These are phyloP conservation scores for Rotaria socialis DNA, from an alignment of 2,888 invertebrate species.

Conservation along the genomic window DNA sequence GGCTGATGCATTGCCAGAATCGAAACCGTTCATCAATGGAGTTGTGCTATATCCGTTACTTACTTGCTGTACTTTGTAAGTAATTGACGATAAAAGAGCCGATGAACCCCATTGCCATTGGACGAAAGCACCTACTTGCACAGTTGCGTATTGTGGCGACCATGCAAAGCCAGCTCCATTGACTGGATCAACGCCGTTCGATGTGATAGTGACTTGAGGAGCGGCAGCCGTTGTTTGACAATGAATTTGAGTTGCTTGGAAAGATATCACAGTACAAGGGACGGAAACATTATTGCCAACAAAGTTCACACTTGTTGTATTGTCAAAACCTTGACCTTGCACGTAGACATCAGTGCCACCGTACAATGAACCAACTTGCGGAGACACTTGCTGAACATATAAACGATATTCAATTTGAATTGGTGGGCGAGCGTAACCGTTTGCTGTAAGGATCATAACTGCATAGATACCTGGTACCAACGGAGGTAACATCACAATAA, in stretches of 20 bases:
- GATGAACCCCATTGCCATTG: constrained; percentile 48
- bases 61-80: constrained; percentile 47
- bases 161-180: background rate
- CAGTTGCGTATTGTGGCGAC: constrained; percentile 13
- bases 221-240: background rate
- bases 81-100: constrained; percentile 36
- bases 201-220: background rate
- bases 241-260: background rate
- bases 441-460: background rate
- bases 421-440: constrained; percentile 10
- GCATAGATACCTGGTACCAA: constrained; percentile 38
- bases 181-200: background rate
- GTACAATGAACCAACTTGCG: constrained; percentile 48
- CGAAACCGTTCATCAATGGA: constrained; percentile 36
- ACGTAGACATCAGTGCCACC: constrained; percentile 50
- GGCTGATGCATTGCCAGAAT: constrained; percentile 30
- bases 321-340: constrained; percentile 51
- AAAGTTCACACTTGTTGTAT: background rate
- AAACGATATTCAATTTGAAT: constrained; percentile 4
- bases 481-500: background rate
- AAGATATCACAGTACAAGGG: background rate
- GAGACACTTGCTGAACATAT: constrained; percentile 44
- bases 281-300: too few relatives aligned
- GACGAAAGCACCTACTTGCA: constrained; percentile 48
- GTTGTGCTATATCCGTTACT: background rate